Base-by-base conservation (phyloP, 1,140 invertebrate genomes). In the Aphaenogaster ashmeadi region DNA sequence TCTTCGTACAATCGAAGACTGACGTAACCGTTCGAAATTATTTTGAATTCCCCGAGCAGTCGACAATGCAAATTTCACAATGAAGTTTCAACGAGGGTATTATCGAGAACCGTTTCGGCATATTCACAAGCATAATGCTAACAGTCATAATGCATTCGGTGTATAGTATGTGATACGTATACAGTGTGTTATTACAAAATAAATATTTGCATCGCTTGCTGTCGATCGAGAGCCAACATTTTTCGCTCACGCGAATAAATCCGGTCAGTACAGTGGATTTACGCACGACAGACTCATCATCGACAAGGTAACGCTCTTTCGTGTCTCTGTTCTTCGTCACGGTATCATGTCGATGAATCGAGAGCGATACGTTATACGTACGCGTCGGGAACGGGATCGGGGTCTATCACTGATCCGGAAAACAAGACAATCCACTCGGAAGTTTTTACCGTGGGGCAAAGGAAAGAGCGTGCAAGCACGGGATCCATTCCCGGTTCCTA, bases 361-460 rank as follows among this genome's bases (percentile, higher is more conserved):
- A 21, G 13, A 56, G 36, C 74, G 38, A 86, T 50, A 77, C 80
- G 44, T 84, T 83, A 64, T 54, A 54, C 64, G 50, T 11, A 33
- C 52, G 67, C 36, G 36, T 41, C 18, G 47, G 27, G 81, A 52
- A 71, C 3, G 62, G 69, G 85, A 71, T 66, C 78, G 66, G 60
- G 58, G 58, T 85, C 75, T 58, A 58, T 69, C 72, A 67, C 47
- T 69, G 79, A 85, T 74, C 50, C 66, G 89, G 89, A 80, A 85
- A 90, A 90, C 88, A 87, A 89, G 77, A 84, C 78, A 72, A 90
- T 89, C 89, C 85, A 87, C 64, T 89, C 78, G 86, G 74, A 85
- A 69, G 60, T 88, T 90, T 91, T 88, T 80, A 66, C 78, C 33
- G 44, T n/a, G 64, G 36, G n/a, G 71, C 64, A 64, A 60, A 77